A percentile compares a stretch with the other conserved stretches of the same genome.
Evolutionary conservation across 2,797 vertebrate genomes (phyloP).

Genomic region (Artibeus lituratus): DNA sequence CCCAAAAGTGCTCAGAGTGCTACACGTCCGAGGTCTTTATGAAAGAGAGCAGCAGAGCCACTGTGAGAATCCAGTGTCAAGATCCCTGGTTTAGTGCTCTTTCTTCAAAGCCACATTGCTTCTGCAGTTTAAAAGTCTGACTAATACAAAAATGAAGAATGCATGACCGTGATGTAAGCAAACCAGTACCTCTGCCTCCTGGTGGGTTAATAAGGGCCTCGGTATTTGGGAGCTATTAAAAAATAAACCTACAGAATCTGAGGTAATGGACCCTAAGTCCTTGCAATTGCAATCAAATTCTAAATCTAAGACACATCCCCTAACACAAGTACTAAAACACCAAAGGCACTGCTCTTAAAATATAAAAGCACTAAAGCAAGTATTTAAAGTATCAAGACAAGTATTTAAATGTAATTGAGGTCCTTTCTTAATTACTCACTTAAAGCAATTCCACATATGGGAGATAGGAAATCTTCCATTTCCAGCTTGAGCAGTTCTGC

Average conservation of each 20-base stretch:
- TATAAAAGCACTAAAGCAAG: conserved; percentile 45
- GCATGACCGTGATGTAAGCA: neutral
- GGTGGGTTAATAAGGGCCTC: neutral
- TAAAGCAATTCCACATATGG: conserved; percentile 19
- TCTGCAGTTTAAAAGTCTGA: conserved; percentile 2
- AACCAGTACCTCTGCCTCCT: neutral
- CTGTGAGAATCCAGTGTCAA: neutral
- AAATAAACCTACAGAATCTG: neutral
- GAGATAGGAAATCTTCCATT: conserved; percentile 27
- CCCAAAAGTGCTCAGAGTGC: neutral
- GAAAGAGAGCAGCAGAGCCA: neutral
- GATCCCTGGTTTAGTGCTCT: neutral
- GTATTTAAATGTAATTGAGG: conserved; percentile 63
- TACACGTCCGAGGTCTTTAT: neutral
- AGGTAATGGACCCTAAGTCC: neutral
- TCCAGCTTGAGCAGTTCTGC: conserved; percentile 3
- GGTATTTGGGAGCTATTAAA: neutral
- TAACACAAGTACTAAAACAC: conserved; percentile 24
- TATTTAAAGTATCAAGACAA: conserved; percentile 48
- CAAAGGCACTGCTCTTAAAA: conserved; percentile 49
- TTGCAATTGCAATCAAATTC: neutral
- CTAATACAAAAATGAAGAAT: neutral
- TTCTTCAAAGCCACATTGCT: neutral
- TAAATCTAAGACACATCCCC: neutral
- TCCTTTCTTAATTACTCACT: conserved; percentile 59